Conservation (phyloP, 2,113 vertebrate genomes). For the Gorilla gorilla region DNA sequence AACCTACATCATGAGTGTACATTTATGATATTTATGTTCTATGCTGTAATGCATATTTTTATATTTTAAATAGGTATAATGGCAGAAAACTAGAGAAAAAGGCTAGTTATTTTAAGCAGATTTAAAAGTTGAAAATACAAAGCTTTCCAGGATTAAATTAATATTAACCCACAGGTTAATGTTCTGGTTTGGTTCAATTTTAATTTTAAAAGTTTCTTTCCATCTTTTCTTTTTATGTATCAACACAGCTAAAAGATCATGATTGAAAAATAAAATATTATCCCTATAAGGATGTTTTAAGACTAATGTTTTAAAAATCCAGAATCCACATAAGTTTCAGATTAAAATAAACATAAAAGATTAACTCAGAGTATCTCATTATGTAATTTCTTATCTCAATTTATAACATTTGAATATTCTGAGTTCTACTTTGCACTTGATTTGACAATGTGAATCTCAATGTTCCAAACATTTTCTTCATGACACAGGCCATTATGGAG, state of each 20-base stretch:
- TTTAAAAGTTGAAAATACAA: background rate
- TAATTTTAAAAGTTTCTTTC: background rate
- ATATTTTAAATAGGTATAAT: background rate
- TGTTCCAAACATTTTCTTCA: background rate
- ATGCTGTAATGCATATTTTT: background rate
- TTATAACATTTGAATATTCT: background rate
- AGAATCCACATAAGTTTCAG: background rate
- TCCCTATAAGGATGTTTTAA: background rate
- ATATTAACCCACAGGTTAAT: background rate
- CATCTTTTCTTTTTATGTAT: background rate
- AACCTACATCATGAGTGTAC: background rate
- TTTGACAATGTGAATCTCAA: background rate
- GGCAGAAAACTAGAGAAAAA: background rate
- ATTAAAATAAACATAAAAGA: background rate
- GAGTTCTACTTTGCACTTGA: background rate
- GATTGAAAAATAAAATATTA: background rate
- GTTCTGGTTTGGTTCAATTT: background rate
- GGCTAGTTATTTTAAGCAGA: background rate
- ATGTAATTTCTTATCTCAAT: background rate
- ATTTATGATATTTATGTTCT: background rate
- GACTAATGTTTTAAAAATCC: background rate
- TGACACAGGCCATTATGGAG: background rate
- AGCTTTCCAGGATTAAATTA: background rate
- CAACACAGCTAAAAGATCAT: background rate
- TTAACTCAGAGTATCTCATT: background rate